These are phyloP conservation scores for Noctua pronuba DNA, from an alignment of 2,888 invertebrate species.

Conservation along the genomic window DNA sequence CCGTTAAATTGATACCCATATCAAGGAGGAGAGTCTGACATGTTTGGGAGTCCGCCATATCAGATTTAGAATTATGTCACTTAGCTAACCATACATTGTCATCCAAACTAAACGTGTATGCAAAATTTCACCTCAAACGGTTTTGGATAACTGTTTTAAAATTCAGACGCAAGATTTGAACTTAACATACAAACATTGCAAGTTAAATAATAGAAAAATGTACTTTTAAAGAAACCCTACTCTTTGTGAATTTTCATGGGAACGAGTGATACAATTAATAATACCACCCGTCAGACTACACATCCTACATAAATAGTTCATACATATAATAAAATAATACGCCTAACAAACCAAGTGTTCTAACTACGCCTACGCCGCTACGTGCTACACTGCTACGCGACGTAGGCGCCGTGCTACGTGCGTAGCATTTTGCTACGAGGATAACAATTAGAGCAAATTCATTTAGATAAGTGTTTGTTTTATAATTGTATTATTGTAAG, in stretches of 20 bases:
- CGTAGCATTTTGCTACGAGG: conserved; percentile 51
- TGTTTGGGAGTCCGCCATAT: no score
- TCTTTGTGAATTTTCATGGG: background rate
- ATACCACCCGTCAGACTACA: background rate
- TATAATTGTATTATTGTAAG: conserved; percentile 8
- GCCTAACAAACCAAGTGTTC: conserved; percentile 41
- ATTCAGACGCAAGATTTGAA: no score
- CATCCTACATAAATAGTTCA: background rate
- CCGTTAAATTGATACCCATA: no score
- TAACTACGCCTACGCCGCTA: conserved; percentile 45
- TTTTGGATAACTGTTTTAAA: no score
- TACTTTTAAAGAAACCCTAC: no score
- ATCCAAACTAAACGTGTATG: no score
- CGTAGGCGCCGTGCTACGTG: conserved; percentile 40
- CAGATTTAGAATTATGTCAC: no score
- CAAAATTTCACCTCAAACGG: no score
- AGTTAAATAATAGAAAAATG: no score
- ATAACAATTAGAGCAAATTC: conserved; percentile 40
- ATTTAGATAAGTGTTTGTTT: conserved; percentile 46
- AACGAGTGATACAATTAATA: background rate
- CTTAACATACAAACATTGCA: no score
- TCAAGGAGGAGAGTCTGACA: no score
- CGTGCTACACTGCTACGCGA: conserved; percentile 42
- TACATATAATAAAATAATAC: conserved; percentile 19
- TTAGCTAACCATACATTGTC: no score